A percentile compares a stretch with the other conserved stretches of the same genome.
phyloP scores from a whole-genome alignment of 2,113 vertebrate species.

The Anolis carolinensis region DNA sequence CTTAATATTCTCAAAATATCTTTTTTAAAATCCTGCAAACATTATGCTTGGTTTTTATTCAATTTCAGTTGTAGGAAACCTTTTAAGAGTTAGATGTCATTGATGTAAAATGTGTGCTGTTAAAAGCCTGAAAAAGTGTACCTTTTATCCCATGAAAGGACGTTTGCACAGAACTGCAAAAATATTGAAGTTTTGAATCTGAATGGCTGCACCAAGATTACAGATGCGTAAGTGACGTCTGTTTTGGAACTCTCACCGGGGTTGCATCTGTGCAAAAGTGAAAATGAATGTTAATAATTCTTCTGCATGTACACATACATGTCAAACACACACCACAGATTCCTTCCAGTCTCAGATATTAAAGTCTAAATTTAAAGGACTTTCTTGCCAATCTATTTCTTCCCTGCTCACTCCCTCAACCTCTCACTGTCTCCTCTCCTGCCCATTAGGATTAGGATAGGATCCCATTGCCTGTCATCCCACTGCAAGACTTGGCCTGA shows the following conservation, averaged over 20 bases:
- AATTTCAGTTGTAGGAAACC: background rate
- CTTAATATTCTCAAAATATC: background rate
- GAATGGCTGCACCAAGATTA: constrained; percentile 98
- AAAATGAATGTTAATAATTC: no score
- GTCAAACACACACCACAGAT: no score
- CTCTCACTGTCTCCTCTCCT: no score
- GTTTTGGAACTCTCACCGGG: background rate
- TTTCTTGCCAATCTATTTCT: no score
- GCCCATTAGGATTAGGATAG: no score
- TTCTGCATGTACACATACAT: no score
- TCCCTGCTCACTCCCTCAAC: no score
- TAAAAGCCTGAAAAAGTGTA: constrained; percentile 22
- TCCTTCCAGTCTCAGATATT: no score
- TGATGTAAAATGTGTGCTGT: background rate
- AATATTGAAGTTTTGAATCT: constrained; percentile 97
- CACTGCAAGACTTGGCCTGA: no score
- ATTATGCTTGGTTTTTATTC: background rate
- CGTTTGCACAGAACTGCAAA: constrained; percentile 97
- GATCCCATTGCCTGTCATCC: no score
- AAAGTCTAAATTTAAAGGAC: no score
- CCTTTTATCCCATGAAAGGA: constrained; percentile 76
- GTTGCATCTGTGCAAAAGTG: no score
- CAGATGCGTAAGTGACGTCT: constrained; percentile 85
- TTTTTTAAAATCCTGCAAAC: background rate
- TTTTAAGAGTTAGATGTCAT: constrained; percentile 1